Conservation (phyloP, 2,888 invertebrate genomes). For the Sylvicola cinctus region DNA sequence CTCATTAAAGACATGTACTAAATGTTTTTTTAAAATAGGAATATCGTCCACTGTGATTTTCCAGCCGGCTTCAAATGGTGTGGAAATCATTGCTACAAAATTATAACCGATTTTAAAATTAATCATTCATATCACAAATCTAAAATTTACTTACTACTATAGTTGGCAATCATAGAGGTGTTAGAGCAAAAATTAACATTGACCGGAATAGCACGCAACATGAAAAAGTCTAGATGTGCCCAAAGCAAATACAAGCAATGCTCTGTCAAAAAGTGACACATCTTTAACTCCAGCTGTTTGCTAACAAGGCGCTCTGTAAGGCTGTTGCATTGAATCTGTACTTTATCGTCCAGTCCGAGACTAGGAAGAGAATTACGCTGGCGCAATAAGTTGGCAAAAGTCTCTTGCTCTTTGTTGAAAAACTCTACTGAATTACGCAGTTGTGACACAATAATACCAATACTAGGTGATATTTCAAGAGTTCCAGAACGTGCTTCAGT, state of each 20-base stretch:
- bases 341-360: slow-evolving; percentile 28
- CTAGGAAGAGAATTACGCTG: slow-evolving; percentile 28
- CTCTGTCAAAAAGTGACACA: slow-evolving; percentile 44
- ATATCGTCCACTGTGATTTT: slow-evolving; percentile 38
- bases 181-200: slow-evolving; percentile 13
- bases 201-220: slow-evolving; percentile 35
- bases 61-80: slow-evolving; percentile 31
- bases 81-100: slow-evolving; percentile 21
- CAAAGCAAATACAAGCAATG: slow-evolving; percentile 54
- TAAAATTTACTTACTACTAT: slow-evolving; percentile 3
- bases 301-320: slow-evolving; percentile 30
- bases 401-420: slow-evolving; percentile 28
- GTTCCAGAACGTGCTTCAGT: slow-evolving; percentile 12
- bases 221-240: slow-evolving; percentile 53
- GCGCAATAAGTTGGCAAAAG: slow-evolving; percentile 22
- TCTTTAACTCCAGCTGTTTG: slow-evolving; percentile 36
- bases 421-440: slow-evolving; percentile 32
- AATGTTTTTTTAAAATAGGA: slow-evolving; percentile 43
- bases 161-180: too few species aligned
- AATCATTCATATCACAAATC: not conserved
- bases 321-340: slow-evolving; percentile 22
- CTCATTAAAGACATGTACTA: slow-evolving; percentile 55
- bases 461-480: slow-evolving; percentile 22
- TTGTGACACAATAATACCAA: slow-evolving; percentile 33
- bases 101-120: not conserved